Evolutionary conservation across 2,888 invertebrate genomes (phyloP).

Genomic region (Torymus aiolomorphi): DNA sequence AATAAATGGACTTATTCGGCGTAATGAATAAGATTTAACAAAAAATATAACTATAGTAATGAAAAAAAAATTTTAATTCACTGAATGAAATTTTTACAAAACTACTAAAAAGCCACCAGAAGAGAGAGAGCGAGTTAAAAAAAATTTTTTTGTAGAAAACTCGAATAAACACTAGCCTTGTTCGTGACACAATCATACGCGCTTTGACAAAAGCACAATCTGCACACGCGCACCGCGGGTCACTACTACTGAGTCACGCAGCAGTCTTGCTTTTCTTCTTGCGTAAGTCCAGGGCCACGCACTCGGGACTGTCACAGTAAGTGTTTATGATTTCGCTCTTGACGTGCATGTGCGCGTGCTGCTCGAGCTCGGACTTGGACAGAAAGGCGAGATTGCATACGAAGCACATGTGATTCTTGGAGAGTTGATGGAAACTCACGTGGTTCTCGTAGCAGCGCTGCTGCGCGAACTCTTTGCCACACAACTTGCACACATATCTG

Average conservation of each 20-base stretch:
- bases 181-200: slow-evolving; percentile 21
- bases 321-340: slow-evolving; percentile 50
- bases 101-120: slow-evolving; percentile 37
- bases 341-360: slow-evolving; percentile 54
- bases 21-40: no score
- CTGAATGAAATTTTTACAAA: not conserved
- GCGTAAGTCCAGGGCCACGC: slow-evolving; percentile 47
- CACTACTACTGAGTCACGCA: slow-evolving; percentile 26
- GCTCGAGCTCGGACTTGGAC: slow-evolving; percentile 53
- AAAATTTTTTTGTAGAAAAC: slow-evolving; percentile 53
- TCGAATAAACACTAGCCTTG: slow-evolving; percentile 56
- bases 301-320: slow-evolving; percentile 42
- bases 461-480: slow-evolving; percentile 55
- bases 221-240: slow-evolving; percentile 6
- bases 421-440: slow-evolving; percentile 54
- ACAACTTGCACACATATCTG: slow-evolving; percentile 54
- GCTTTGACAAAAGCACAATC: slow-evolving; percentile 16
- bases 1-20: no score
- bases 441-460: slow-evolving; percentile 56
- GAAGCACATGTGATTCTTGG: slow-evolving; percentile 56
- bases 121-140: slow-evolving; percentile 16
- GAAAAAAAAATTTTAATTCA: no score
- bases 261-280: slow-evolving; percentile 45
- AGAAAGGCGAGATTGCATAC: slow-evolving; percentile 56
- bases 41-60: no score